Percentiles rank a stretch among this genome's conserved stretches.
Evolutionary conservation across 2,888 invertebrate genomes (phyloP).

Genomic region (Spicauda simplicius): DNA sequence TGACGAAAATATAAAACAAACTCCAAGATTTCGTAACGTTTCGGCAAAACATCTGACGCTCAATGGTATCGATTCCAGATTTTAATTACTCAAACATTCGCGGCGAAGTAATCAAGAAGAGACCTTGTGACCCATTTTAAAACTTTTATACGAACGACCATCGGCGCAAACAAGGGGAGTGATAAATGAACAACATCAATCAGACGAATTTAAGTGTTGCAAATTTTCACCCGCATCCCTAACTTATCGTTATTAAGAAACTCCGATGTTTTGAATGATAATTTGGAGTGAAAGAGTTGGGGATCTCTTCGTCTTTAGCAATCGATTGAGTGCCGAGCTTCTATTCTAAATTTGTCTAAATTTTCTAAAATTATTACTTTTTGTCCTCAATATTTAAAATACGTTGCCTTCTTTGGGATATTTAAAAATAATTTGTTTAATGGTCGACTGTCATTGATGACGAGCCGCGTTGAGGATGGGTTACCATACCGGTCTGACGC

Average conservation of each 20-base stretch:
- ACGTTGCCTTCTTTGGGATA: too few relatives aligned
- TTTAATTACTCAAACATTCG: slow-evolving; percentile 77
- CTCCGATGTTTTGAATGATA: slow-evolving; percentile 57
- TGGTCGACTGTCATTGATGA: too few relatives aligned
- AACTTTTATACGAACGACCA: slow-evolving; percentile 70
- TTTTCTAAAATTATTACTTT: too few relatives aligned
- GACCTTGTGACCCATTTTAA: slow-evolving; percentile 83
- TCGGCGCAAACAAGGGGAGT: slow-evolving; percentile 72
- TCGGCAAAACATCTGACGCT: slow-evolving; percentile 19
- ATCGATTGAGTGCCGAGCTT: neutral
- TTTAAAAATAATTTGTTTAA: too few relatives aligned
- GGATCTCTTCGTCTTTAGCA: neutral
- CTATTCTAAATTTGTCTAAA: too few relatives aligned
- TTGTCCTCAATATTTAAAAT: too few relatives aligned
- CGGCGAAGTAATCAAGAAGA: slow-evolving; percentile 68
- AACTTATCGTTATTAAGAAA: slow-evolving; percentile 63
- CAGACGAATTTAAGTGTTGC: slow-evolving; percentile 81
- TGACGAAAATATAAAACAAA: slow-evolving; percentile 20
- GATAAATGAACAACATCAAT: slow-evolving; percentile 83
- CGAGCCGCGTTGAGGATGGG: too few relatives aligned
- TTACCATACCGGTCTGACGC: too few relatives aligned
- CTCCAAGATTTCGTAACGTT: slow-evolving; percentile 24
- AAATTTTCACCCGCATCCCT: slow-evolving; percentile 72
- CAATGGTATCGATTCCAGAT: slow-evolving; percentile 66
- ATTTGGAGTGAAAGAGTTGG: slow-evolving; percentile 36